A percentile compares a stretch with the other conserved stretches of the same genome.
These are phyloP conservation scores for Harpagus bidentatus DNA, from an alignment of 2,113 vertebrate genomes.

Conservation along the genomic window DNA sequence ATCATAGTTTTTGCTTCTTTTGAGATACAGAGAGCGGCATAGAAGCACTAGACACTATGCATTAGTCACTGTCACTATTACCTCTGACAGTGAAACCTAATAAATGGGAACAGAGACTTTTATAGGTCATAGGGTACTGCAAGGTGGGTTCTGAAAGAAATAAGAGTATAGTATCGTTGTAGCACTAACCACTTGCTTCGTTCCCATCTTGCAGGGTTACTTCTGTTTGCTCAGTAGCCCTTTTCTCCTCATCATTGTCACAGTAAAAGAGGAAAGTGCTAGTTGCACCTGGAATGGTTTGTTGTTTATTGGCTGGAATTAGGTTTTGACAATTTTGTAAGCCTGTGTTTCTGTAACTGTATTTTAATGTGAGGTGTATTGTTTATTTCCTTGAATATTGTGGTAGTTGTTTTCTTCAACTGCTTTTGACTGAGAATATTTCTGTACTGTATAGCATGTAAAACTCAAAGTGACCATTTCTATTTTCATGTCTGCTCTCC, in stretches of 20 bases:
- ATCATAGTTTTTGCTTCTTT: neutral
- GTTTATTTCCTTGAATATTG: neutral
- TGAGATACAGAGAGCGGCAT: neutral
- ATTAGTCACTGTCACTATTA: neutral
- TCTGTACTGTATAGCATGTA: neutral
- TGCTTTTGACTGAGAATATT: neutral
- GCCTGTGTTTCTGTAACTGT: neutral
- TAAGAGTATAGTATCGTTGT: neutral
- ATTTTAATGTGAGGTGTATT: neutral
- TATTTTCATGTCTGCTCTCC: neutral
- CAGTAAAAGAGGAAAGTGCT: neutral
- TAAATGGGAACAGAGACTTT: neutral
- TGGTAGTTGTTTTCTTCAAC: neutral
- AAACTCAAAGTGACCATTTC: neutral
- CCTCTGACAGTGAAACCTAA: neutral
- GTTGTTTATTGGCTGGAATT: neutral
- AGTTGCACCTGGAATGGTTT: neutral
- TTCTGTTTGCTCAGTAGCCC: neutral
- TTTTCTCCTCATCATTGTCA: neutral
- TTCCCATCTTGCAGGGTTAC: neutral
- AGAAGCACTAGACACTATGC: neutral
- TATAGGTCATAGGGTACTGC: neutral
- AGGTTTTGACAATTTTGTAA: neutral
- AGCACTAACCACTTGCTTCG: fast-evolving
- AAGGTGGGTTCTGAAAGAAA: neutral